These are phyloP conservation scores for Biston stratarius DNA, from an alignment of 2,888 invertebrate genomes.

Conservation along the genomic window DNA sequence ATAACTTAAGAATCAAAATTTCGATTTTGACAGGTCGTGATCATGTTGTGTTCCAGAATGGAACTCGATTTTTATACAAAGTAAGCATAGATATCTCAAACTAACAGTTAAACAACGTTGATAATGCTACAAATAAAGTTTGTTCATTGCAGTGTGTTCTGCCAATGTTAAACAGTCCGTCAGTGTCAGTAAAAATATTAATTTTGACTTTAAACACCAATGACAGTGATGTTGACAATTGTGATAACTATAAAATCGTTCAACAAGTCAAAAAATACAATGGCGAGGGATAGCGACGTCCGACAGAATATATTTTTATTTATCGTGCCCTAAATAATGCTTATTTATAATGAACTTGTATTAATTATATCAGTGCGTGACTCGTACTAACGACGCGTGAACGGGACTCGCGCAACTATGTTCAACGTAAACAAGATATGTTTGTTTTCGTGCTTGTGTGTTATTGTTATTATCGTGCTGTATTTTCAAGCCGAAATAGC, in stretches of 20 bases:
- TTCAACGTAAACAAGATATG: slow-evolving; percentile 81
- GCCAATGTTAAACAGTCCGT: too few relatives aligned
- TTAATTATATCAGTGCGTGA: slow-evolving; percentile 68
- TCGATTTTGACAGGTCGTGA: too few relatives aligned
- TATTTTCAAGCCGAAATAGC: slow-evolving; percentile 82
- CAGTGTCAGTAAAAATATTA: too few relatives aligned
- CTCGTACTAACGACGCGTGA: slow-evolving; percentile 60
- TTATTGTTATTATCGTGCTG: slow-evolving; percentile 76
- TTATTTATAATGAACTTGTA: slow-evolving; percentile 71
- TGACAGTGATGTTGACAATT: slow-evolving; percentile 12
- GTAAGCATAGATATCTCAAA: too few relatives aligned
- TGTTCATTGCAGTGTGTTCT: too few relatives aligned
- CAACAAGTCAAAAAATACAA: slow-evolving; percentile 1
- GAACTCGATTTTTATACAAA: too few relatives aligned
- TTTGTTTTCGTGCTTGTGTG: slow-evolving; percentile 76
- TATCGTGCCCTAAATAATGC: slow-evolving; percentile 70
- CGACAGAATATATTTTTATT: slow-evolving; percentile 60
- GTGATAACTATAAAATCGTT: neutral
- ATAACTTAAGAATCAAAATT: too few relatives aligned
- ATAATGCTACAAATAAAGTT: too few relatives aligned
- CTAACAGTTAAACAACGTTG: too few relatives aligned
- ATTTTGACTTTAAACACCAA: neutral
- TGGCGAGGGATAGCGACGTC: slow-evolving; percentile 40
- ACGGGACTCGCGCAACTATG: slow-evolving; percentile 66
- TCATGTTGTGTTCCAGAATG: too few relatives aligned